Base-by-base conservation (phyloP, 2,888 invertebrate species). In the Microchrysa polita region DNA sequence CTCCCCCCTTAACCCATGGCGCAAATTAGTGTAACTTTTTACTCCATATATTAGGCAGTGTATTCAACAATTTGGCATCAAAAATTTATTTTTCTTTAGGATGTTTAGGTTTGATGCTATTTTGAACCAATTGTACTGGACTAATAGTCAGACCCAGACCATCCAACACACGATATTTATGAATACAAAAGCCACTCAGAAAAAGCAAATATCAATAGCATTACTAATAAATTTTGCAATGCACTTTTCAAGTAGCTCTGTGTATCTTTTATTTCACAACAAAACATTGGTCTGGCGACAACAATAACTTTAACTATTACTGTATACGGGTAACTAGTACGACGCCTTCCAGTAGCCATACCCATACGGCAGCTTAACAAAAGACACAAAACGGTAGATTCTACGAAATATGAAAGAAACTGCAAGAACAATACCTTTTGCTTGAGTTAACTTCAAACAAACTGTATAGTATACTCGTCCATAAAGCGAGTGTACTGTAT, bases 371-470 rank as follows among this genome's bases (percentile, higher is more conserved):
- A 5, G 27, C 27, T 34, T 34, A 34, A 34, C 48, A 48, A 48
- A 48, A 34, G 27, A n/a, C 10, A 48, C 48, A 48, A n/a, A 48
- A 55, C n/a, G 10, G 18, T 18, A 18, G 22, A 55, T 18, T 18
- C 22, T 16, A 55, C 5, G 55, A 20, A 55, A 18, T 10, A 20
- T 55, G 20, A 55, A 55, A 16, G 22, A 10, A 55, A 55, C n/a
- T n/a, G 4, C 10, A 10, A 55, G 22, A 20, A 55, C 20, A 55
- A 55, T 20, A 55, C 18, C 22, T 20, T 20, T 10, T 18, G 18
- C 10, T 20, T 23, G 27, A 60, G 59, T 23, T 60, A 20, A 23
- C 59, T 23, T 20, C 59, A 60, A 60, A 60, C 59, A 60, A 60
- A 27, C 59, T 60, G 27, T 10, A 4, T n/a, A 20, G n/a, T 20